Percentiles rank a stretch among this genome's conserved stretches.
Evolutionary conservation across 2,113 vertebrate species (phyloP).

Genomic region (Tragelaphus buxtoni): DNA sequence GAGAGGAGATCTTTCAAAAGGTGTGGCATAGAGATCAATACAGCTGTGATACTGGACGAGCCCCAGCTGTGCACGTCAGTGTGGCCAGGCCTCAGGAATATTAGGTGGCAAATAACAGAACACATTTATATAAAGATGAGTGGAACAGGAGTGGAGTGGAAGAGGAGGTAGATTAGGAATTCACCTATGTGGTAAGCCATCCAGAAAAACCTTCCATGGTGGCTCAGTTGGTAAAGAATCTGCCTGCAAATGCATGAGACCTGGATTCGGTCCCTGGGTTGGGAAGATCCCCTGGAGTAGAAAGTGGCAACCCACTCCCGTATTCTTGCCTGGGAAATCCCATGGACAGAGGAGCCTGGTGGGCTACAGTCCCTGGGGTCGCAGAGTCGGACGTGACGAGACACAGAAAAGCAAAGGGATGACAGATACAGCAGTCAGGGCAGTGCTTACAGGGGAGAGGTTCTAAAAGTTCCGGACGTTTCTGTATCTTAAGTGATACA

Average conservation of each 20-base stretch:
- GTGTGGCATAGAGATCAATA: not conserved
- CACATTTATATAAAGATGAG: not conserved
- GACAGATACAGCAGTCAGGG: no score
- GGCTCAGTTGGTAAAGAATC: not conserved
- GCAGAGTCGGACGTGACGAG: accelerated
- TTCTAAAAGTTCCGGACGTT: not conserved
- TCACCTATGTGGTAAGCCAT: not conserved
- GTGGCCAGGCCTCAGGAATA: not conserved
- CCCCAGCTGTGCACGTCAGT: not conserved
- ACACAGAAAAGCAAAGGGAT: not conserved
- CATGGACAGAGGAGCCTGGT: no score
- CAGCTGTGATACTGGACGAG: not conserved
- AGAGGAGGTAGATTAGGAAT: not conserved
- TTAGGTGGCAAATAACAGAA: not conserved
- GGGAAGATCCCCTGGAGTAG: not conserved
- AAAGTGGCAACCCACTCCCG: not conserved
- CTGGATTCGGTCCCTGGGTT: not conserved
- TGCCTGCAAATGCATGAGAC: accelerated
- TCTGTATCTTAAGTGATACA: not conserved
- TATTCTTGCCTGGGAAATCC: not conserved
- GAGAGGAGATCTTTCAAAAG: not conserved
- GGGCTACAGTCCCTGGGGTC: not conserved
- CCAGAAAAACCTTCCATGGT: not conserved
- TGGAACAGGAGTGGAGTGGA: not conserved
- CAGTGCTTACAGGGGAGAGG: accelerated